Evolutionary conservation across 2,113 vertebrate genomes (phyloP), one percentile per base, ranked within the genome.

Genomic region (Rhadina sibilatrix): DNA sequence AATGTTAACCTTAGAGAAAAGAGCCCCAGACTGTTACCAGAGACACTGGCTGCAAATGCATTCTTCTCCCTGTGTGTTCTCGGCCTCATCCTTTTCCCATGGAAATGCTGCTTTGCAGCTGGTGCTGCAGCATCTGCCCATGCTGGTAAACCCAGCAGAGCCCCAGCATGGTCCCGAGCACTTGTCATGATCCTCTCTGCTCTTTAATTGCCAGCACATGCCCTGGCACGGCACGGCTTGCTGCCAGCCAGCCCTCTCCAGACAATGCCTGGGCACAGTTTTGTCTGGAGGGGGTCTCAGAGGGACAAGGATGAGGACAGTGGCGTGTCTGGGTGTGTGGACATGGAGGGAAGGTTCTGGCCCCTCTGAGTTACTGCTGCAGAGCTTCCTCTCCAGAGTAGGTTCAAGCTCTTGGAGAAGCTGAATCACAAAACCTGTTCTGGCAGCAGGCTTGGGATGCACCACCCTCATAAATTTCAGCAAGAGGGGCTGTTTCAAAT

Each of bases 161-260:
- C 5, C 53, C 40, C 80, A 74, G 28, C 28, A 11, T 20, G 75
- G 49, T 49, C 50, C 74, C 0, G 0, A 90, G 54, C 91, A 93
- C 87, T 95, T 94, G 87, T 83, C 37, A 27, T 57, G 60, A 78
- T 54, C 27, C 30, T 77, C 64, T 78, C 6, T 49, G 40, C 81
- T 54, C 37, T 8, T 66, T 81, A 91, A 87, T 74, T 91, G 38
- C 30, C 84, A 91, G 78, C 69, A 83, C 47, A 66, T 57, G 52
- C 46, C 89, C 47, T 74, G 72, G 50, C 54, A 89, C 0, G 0
- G 14, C 5, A 1, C 0, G 83, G 37, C 76, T 65, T 0, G 0
- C n/a, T 35, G 87, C 80, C 80, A 81, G 28, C 37, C 30, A 57
- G 47, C 28, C n/a, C 28, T 81, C 25, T 66, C 54, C 80, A 86